Percentiles rank a stretch among this genome's conserved stretches.
These are phyloP conservation scores for Uromys caudimaculatus DNA, from an alignment of 2,797 vertebrate species.

Conservation along the genomic window DNA sequence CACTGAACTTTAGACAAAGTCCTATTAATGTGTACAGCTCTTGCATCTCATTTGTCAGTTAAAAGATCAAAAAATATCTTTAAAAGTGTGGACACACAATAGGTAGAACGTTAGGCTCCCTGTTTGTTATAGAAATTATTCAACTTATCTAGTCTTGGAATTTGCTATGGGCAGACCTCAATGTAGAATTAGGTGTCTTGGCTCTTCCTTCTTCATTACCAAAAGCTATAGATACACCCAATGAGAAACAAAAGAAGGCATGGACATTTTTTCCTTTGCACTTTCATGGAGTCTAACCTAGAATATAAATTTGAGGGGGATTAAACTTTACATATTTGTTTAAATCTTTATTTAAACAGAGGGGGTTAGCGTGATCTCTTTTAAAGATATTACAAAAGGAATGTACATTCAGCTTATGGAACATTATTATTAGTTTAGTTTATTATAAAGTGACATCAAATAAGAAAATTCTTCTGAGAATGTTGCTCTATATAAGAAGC, in stretches of 20 bases:
- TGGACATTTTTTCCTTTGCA: neutral
- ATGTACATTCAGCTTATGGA: slow-evolving; percentile 23
- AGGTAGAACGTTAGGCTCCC: neutral
- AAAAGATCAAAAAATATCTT: neutral
- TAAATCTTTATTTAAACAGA: slow-evolving; percentile 44
- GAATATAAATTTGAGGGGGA: slow-evolving; percentile 18
- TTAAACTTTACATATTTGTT: neutral
- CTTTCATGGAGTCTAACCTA: neutral
- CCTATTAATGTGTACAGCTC: neutral
- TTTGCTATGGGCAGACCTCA: slow-evolving; percentile 1
- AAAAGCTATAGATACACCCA: neutral
- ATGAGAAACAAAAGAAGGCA: neutral
- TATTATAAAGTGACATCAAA: slow-evolving; percentile 31
- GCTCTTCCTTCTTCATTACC: neutral
- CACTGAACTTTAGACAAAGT: neutral
- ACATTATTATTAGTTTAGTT: neutral
- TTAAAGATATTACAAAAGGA: neutral
- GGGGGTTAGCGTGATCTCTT: neutral
- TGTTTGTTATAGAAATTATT: slow-evolving; percentile 30
- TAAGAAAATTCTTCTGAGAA: neutral
- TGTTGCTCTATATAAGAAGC: neutral
- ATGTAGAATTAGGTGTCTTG: neutral
- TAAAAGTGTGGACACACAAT: neutral
- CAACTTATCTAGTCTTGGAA: neutral
- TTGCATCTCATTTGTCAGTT: neutral